Conservation (phyloP, 2,888 invertebrate species). For the Ochropleura leucogaster region DNA sequence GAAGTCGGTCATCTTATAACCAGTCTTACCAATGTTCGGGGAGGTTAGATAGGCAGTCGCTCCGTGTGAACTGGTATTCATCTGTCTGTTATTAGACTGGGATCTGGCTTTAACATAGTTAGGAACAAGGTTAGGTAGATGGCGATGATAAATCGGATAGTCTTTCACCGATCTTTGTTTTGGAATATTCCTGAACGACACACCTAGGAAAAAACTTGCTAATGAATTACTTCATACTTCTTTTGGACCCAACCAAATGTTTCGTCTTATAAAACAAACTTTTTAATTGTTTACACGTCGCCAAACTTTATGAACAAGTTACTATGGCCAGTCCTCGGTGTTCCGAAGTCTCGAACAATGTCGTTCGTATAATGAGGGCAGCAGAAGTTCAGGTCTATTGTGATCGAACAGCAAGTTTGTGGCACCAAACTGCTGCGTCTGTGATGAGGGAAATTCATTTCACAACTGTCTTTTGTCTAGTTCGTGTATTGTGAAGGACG, state of each 20-base stretch:
- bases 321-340: constrained; percentile 41
- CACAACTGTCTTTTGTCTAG: constrained; percentile 58
- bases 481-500: constrained; percentile 51
- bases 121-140: background rate
- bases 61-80: background rate
- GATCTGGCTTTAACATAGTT: background rate
- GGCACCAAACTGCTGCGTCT: constrained; percentile 47
- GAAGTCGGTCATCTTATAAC: background rate
- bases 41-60: background rate
- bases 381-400: constrained; percentile 57
- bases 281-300: constrained; percentile 55
- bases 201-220: background rate
- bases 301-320: constrained; percentile 40
- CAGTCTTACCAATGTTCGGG: background rate
- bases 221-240: background rate
- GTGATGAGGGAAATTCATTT: constrained; percentile 55
- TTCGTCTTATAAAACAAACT: constrained; percentile 25
- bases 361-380: constrained; percentile 54
- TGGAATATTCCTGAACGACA: background rate
- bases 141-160: background rate
- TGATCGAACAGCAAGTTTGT: constrained; percentile 53
- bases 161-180: background rate
- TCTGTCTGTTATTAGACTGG: background rate
- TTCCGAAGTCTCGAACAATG: constrained; percentile 51
- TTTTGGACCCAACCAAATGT: constrained; percentile 10